Evolutionary conservation across 1,140 invertebrate species (phyloP).

Genomic region (Monochamus saltuarius): DNA sequence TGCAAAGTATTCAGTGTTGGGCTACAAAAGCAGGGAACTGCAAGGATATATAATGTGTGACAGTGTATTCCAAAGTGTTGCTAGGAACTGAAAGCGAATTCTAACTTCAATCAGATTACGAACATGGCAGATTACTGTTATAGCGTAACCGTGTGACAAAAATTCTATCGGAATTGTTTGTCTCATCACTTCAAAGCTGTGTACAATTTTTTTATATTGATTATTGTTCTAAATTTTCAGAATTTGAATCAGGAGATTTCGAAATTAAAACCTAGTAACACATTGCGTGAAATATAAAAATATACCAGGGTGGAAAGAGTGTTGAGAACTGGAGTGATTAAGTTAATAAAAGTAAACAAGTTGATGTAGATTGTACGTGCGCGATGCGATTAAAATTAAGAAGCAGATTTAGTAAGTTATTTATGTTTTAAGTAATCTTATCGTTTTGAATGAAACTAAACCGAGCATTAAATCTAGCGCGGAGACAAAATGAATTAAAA

Average conservation of each 20-base stretch:
- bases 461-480: conserved; percentile 42
- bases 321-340: not conserved
- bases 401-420: conserved; percentile 40
- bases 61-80: conserved; percentile 3
- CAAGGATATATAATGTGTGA: conserved; percentile 8
- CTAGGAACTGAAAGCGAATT: not conserved
- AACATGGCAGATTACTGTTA: not conserved
- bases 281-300: too few species aligned
- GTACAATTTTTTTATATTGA: too few species aligned
- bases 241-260: too few species aligned
- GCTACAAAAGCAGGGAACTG: conserved; percentile 19
- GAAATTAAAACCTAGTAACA: too few species aligned
- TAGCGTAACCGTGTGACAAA: too few species aligned
- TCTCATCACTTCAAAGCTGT: too few species aligned
- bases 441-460: conserved; percentile 42
- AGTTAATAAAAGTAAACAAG: conserved; percentile 19
- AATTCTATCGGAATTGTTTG: too few species aligned
- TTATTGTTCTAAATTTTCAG: too few species aligned
- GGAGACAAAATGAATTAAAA: conserved; percentile 46
- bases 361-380: conserved; percentile 26
- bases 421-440: conserved; percentile 44
- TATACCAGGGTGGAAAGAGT: too few species aligned
- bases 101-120: conserved; percentile 1
- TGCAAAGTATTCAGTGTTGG: conserved; percentile 25
- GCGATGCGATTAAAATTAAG: conserved; percentile 36